Conservation (phyloP, 2,888 invertebrate genomes). For the Kuschelorhynchus macadamiae region DNA sequence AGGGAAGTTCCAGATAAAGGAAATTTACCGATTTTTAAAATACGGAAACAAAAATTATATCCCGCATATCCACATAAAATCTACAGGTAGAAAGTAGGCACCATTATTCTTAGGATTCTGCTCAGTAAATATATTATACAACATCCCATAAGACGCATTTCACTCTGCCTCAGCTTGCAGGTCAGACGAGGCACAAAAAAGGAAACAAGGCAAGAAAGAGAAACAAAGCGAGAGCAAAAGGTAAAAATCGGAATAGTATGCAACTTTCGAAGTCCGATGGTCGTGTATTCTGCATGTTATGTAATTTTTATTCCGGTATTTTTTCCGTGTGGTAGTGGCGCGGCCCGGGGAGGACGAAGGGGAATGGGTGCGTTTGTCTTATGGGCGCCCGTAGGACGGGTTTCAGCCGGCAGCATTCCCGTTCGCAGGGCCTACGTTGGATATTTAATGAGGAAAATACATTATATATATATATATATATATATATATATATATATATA, state of each 20-base stretch:
- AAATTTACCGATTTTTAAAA: no score
- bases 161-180: background rate
- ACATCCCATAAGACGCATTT: background rate
- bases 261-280: constrained; percentile 22
- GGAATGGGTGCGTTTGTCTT: constrained; percentile 20
- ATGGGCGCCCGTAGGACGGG: constrained; percentile 21
- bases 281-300: constrained; percentile 34
- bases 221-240: constrained; percentile 17
- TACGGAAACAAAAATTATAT: no score
- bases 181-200: background rate
- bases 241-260: constrained; percentile 14
- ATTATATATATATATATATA: no score
- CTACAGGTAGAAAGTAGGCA: no score
- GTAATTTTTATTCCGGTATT: constrained; percentile 42
- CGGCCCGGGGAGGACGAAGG: no score
- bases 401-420: constrained; percentile 19
- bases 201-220: background rate
- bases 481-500: no score
- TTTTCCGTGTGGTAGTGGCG: constrained; percentile 24
- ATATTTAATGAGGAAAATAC: no score
- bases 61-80: no score
- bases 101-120: no score
- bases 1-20: no score
- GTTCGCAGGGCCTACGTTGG: constrained; percentile 15
- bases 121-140: background rate